Evolutionary conservation across 2,888 invertebrate species (phyloP), one percentile per base, ranked within the genome.

Genomic region (Teleogryllus oceanicus): DNA sequence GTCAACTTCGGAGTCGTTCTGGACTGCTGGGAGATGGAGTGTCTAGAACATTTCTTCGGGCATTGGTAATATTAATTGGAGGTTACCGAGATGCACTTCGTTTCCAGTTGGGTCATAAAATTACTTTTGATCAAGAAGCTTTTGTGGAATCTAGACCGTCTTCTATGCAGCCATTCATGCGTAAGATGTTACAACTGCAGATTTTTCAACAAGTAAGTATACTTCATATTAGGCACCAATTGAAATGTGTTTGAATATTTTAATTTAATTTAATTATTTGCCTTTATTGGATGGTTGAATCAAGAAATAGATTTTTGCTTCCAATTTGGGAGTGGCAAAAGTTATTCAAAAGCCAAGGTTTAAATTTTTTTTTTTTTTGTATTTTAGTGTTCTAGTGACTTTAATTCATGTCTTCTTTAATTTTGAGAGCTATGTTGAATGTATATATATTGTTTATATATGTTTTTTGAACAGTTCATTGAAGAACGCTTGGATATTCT

Each of bases 21-120:
- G 91, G 94, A 83, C 88, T 93, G 80, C 88, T 96, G 80, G 98
- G 98, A 1, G 98, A 99, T 87, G 94, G 96, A 1, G 94, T 99
- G 8, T 95, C 98, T 4, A 92, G 96, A 85, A 95, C 97, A 77
- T 99, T 99, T 88, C 89, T 99, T 80, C 90, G 94, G 81, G 95
- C 97, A 16, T 89, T 98, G 83, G 98, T 98, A 16, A 94, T 95
- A 87, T 89, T 99, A 80, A 98, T 99, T 84, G 98, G 98, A 78
- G 96, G 96, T 82, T 98, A 97, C 87, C 90, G 96, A 83, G 97
- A 97, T 87, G 97, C 97, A 49, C 91, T 98, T 76, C 93, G 93
- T 87, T 92, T 93, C 84, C 90, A 91, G 82, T 90, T 91, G 83
- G 92, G 92, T 10, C 91, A 93, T 84, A 90, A 90, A 84, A 95